Evolutionary conservation across 2,888 invertebrate species (phyloP), one percentile per base, ranked within the genome.

Genomic region (Eupithecia pulchellata): DNA sequence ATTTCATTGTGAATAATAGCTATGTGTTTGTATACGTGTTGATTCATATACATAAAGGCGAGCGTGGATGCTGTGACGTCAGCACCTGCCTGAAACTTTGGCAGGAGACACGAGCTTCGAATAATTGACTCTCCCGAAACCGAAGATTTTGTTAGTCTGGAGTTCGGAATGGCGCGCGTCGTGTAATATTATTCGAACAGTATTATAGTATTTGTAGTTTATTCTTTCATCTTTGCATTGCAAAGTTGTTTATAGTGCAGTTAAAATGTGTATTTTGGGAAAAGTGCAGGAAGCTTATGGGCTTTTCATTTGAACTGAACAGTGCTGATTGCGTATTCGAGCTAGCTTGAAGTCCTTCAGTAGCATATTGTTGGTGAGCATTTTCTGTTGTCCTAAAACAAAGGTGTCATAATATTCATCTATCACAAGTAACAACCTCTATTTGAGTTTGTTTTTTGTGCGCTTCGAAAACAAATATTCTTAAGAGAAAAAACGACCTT

Each of bases 81-180:
- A 91, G 88, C 88, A 90, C 89, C 89, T 92, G 88, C 81, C 89
- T 82, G 91, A 92, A 92, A 88, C 87, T 92, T 94, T 94, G 94
- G 93, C 94, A 94, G 90, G 90, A 87, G 90, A 91, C 89, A 88
- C 91, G 87, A 83, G 84, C 86, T 88, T 89, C 86, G 86, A 90
- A 90, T 91, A 91, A 91, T 91, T 89, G 91, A 87, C 87, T 89
- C 89, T 89, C 90, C 61, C 85, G 84, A 87, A 90, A 88, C 84
- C 86, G 90, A 87, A 83, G 86, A 88, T 82, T 90, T 89, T 86
- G 86, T 90, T 90, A 93, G 93, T 92, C 92, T 92, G 92, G 91
- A 93, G 88, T 85, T 86, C 85, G 88, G 85, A 83, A 86, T 84
- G 81, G 86, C 77, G 82, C 86, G 84, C 88, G 82, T 84, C 83